A percentile compares a stretch with the other conserved stretches of the same genome.
Conservation (phyloP, 2,797 vertebrate species). For the Acanthornis magna region DNA sequence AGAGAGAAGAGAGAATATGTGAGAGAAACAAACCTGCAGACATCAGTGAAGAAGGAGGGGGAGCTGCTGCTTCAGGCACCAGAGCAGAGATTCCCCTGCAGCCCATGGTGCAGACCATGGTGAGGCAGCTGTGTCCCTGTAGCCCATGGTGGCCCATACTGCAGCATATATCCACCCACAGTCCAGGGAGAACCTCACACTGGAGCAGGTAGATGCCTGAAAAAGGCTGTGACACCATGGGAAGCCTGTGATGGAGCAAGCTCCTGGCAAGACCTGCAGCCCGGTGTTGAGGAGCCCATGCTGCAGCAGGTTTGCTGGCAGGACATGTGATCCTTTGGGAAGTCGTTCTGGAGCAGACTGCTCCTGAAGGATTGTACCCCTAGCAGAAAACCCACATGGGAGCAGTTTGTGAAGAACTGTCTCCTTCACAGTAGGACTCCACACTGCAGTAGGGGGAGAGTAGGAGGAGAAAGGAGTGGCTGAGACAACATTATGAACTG, state of each 20-base stretch:
- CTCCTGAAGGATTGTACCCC: not conserved
- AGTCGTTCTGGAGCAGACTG: not conserved
- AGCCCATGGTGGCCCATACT: fast-evolving
- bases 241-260: not conserved
- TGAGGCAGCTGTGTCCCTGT: not conserved
- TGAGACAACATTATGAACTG: not conserved
- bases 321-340: not conserved
- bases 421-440: not conserved
- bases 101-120: fast-evolving
- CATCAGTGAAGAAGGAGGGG: not conserved
- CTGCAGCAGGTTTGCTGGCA: not conserved
- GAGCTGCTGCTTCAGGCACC: fast-evolving
- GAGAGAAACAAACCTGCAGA: not conserved
- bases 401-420: not conserved
- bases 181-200: not conserved
- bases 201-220: not conserved
- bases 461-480: not conserved
- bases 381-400: fast-evolving
- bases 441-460: not conserved
- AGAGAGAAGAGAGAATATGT: not conserved
- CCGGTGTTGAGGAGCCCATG: too few species aligned
- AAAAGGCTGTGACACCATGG: not conserved
- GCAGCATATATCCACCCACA: not conserved
- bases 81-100: not conserved
- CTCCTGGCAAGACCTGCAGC: not conserved